Conservation (phyloP, 2,113 vertebrate genomes). For the Proteles cristata region DNA sequence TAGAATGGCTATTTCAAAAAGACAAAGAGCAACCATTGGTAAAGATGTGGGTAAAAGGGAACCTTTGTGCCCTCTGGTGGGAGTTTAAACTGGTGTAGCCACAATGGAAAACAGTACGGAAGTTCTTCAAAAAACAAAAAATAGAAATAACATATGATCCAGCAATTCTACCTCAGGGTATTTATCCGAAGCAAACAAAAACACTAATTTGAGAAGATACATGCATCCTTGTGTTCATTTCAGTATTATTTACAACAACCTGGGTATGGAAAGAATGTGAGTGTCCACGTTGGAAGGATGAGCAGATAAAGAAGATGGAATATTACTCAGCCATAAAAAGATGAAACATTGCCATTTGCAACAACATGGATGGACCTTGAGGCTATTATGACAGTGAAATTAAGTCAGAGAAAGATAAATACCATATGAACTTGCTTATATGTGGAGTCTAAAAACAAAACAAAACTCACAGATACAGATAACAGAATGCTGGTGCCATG, state of each 20-base stretch:
- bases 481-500: background rate
- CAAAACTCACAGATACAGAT: background rate
- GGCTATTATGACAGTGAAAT: background rate
- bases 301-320: background rate
- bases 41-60: background rate
- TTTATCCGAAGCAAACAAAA: background rate
- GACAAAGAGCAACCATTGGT: background rate
- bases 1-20: background rate
- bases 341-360: background rate
- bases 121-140: background rate
- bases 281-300: background rate
- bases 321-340: background rate
- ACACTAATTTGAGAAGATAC: background rate
- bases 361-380: background rate
- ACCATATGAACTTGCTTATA: background rate
- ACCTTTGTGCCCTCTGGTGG: background rate
- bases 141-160: background rate
- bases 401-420: background rate
- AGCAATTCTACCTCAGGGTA: background rate
- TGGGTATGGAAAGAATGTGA: background rate
- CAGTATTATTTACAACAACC: background rate
- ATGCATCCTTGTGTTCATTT: background rate
- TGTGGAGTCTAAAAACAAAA: background rate
- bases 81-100: background rate
- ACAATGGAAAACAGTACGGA: background rate